Conservation (phyloP, 1,140 invertebrate species). For the Nymphalis io region DNA sequence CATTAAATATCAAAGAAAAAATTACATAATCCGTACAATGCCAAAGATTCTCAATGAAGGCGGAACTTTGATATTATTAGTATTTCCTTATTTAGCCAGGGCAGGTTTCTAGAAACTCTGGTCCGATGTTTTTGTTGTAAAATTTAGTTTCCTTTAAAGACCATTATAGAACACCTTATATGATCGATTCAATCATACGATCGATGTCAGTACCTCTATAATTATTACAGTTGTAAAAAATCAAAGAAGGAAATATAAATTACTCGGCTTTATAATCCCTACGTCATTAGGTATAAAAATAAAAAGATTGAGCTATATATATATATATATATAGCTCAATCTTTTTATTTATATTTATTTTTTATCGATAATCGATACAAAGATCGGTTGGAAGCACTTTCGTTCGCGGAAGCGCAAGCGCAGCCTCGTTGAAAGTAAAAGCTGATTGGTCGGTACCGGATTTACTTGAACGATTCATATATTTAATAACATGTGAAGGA, state of each 20-base stretch:
- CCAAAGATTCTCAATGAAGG: neutral
- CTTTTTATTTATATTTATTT: constrained; percentile 8
- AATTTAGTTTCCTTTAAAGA: constrained; percentile 12
- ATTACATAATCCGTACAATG: neutral
- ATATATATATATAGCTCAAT: too few relatives aligned
- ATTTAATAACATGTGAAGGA: constrained; percentile 42
- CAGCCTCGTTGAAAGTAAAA: constrained; percentile 68
- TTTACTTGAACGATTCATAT: constrained; percentile 51
- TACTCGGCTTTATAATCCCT: neutral
- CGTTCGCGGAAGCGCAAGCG: constrained; percentile 62
- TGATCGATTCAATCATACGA: neutral
- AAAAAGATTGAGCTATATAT: neutral
- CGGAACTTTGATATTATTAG: neutral
- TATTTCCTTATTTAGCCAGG: neutral
- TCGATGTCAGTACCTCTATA: neutral
- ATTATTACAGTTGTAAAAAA: constrained; percentile 3
- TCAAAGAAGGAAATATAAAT: neutral
- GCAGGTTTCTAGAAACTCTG: neutral
- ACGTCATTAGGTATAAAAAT: neutral
- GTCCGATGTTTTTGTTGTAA: constrained; percentile 1
- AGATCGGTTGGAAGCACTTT: constrained; percentile 55
- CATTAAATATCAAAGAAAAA: neutral
- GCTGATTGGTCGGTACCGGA: constrained; percentile 55
- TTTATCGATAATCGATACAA: constrained; percentile 52
- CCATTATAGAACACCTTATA: constrained; percentile 1